phyloP scores from a whole-genome alignment of 92 coral and sea anemone species.

The Zoanthus sansibaricus region DNA sequence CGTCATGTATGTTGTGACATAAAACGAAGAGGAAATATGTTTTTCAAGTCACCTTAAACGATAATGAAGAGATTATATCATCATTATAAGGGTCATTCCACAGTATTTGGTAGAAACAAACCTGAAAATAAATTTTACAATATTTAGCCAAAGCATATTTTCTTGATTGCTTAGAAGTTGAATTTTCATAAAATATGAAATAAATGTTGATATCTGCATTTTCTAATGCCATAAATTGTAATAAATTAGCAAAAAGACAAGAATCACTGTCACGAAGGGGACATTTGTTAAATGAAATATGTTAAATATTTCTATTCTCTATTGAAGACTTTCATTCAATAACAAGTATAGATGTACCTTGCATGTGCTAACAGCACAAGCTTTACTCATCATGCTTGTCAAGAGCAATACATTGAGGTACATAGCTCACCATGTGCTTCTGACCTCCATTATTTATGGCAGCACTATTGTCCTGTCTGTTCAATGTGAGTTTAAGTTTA shows the following conservation, averaged over 20 bases:
- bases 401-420: slow-evolving; percentile 31
- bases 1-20: no score
- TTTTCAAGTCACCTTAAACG: no score
- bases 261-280: slow-evolving; percentile 19
- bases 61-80: no score
- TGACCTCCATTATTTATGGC: slow-evolving; percentile 36
- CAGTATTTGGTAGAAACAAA: slow-evolving; percentile 22
- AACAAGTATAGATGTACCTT: slow-evolving; percentile 25
- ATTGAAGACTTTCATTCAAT: slow-evolving; percentile 27
- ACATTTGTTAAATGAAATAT: not conserved
- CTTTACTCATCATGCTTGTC: slow-evolving; percentile 13
- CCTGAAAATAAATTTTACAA: slow-evolving; percentile 10
- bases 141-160: slow-evolving; percentile 25
- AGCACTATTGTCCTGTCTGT: not conserved
- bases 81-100: not conserved
- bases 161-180: slow-evolving; percentile 13
- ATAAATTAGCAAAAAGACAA: not conserved
- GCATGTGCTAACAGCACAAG: not conserved
- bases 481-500: slow-evolving; percentile 7
- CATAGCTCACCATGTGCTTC: slow-evolving; percentile 40
- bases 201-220: not conserved
- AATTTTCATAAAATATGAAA: slow-evolving; percentile 1
- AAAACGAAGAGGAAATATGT: no score
- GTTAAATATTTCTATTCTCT: not conserved
- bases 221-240: slow-evolving; percentile 23